Conservation (phyloP, 2,888 invertebrate species). For the Metopia argyrocephala region DNA sequence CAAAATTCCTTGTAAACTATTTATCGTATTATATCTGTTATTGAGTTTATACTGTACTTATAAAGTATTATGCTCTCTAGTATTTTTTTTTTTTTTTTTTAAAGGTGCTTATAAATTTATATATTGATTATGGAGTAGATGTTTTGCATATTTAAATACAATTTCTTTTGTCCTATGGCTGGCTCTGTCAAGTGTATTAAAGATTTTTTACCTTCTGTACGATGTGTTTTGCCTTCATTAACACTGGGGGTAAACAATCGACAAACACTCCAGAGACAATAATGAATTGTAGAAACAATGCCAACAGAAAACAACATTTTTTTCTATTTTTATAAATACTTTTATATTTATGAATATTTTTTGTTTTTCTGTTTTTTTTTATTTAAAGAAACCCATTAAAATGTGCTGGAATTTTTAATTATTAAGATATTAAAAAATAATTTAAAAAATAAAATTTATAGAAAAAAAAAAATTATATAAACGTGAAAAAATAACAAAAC, state of each 20-base stretch:
- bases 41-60: too few species aligned
- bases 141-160: constrained; percentile 50
- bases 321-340: constrained; percentile 5
- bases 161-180: background rate
- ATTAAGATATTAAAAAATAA: constrained; percentile 42
- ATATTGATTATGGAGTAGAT: constrained; percentile 45
- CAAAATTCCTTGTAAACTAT: too few species aligned
- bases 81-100: background rate
- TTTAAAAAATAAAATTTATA: background rate
- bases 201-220: constrained; percentile 6
- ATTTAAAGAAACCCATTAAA: constrained; percentile 36
- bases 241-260: constrained; percentile 11
- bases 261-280: constrained; percentile 42
- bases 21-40: too few species aligned
- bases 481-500: background rate
- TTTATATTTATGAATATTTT: constrained; percentile 54
- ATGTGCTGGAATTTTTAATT: constrained; percentile 63
- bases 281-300: constrained; percentile 30
- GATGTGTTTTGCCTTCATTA: constrained; percentile 20
- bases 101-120: constrained; percentile 27
- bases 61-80: too few species aligned
- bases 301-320: background rate
- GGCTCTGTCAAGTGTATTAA: constrained; percentile 12
- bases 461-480: constrained; percentile 1
- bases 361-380: background rate